Conservation (phyloP, 1,140 invertebrate species). For the Ooceraea biroi region DNA sequence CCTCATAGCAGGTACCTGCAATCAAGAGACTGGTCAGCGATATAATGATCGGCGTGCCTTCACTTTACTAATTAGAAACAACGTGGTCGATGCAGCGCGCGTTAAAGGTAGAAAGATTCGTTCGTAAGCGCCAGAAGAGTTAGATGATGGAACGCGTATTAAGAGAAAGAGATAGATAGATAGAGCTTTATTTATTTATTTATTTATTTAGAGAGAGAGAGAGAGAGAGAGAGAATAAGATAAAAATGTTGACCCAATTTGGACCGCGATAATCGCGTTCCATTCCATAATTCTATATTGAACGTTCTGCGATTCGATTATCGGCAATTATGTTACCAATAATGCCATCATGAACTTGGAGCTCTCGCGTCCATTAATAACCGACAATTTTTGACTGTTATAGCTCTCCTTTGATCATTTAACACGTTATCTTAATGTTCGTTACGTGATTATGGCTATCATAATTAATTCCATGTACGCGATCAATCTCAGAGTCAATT, state of each 20-base stretch:
- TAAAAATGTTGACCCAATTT: not conserved
- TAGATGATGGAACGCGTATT: not conserved
- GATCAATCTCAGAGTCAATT: too few relatives aligned
- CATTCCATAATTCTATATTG: not conserved
- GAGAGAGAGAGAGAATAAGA: too few relatives aligned
- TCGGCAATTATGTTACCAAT: not conserved
- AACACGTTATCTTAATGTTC: too few relatives aligned
- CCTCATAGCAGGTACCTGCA: constrained; percentile 84
- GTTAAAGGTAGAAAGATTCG: constrained; percentile 48
- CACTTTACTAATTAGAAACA: constrained; percentile 45
- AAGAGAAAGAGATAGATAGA: too few relatives aligned
- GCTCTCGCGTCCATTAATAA: too few relatives aligned
- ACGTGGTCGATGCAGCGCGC: constrained; percentile 12
- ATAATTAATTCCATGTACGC: too few relatives aligned
- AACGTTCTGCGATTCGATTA: constrained; percentile 22
- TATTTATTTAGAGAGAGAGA: too few relatives aligned
- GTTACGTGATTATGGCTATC: too few relatives aligned
- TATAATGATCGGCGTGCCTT: not conserved
- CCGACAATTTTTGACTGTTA: too few relatives aligned
- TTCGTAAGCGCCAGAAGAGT: not conserved
- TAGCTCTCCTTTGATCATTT: too few relatives aligned
- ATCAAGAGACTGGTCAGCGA: constrained; percentile 78
- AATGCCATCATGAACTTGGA: too few relatives aligned
- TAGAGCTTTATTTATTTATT: too few relatives aligned
- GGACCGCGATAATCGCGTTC: not conserved